Base-by-base conservation (phyloP, 2,888 invertebrate species). In the Drosophila multiciliata region DNA sequence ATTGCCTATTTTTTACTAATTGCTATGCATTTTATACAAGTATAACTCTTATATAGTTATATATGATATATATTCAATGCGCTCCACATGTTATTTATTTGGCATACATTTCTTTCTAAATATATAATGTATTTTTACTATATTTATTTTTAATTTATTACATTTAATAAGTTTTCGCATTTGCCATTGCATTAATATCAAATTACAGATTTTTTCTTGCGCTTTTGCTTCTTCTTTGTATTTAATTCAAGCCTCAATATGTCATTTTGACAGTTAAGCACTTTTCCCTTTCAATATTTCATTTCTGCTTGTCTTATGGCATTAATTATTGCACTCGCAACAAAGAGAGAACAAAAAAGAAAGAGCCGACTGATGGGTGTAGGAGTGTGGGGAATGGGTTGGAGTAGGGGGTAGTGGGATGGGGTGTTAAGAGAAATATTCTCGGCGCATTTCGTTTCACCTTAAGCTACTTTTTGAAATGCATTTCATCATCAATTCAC, bases 401-500 rank as follows among this genome's bases (percentile, higher is more conserved):
- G 23, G 40, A n/a, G 20, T 29, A 29, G 42, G 0, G 1, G 65
- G 8, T 12, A 40, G 32, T 15, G 49, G 8, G 23, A 3, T 29
- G 9, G 35, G 35, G 42, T 8, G n/a, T 49, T 50, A 55, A 52
- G 53, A 58, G 62, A 59, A 53, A 54, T 57, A 36, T 50, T 64
- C 57, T 61, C 55, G 58, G 54, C 62, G 61, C 83, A 20, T 57
- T 32, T 29, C 29, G 29, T 29, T 57, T 42, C 29, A 89, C 90
- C 87, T 87, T 87, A 87, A 89, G 90, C 90, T 89, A 89, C 86
- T 89, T 82, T 89, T 70, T 74, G 76, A 83, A 86, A 82, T 88
- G 88, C 83, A 82, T 82, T 87, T 91, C 86, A 91, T 91, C 89
- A 91, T 90, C 83, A 83, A 89, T 91, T 91, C 86, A 82, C 72